phyloP scores from a whole-genome alignment of 1,140 invertebrate species.

The Drosophila nasuta region DNA sequence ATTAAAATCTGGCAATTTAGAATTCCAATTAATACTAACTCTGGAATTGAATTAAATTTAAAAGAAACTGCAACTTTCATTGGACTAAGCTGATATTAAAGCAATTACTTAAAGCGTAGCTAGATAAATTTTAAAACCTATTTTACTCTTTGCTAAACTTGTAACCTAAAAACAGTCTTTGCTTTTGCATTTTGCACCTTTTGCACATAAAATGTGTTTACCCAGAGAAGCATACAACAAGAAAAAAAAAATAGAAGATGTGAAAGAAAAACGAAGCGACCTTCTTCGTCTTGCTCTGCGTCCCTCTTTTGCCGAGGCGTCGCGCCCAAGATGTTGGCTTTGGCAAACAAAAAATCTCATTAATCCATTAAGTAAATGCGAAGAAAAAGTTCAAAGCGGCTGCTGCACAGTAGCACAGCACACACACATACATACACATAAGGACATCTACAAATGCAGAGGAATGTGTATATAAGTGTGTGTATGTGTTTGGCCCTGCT shows the following conservation, averaged over 20 bases:
- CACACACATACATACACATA: slow-evolving; percentile 7
- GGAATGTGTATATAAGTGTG: slow-evolving; percentile 40
- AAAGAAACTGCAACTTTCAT: neutral
- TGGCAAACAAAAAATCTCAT: slow-evolving; percentile 83
- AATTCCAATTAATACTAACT: too few species aligned
- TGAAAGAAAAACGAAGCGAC: slow-evolving; percentile 31
- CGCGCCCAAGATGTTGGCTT: slow-evolving; percentile 71
- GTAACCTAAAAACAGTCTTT: slow-evolving; percentile 39
- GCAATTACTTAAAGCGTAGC: slow-evolving; percentile 27
- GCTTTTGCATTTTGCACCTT: slow-evolving; percentile 58
- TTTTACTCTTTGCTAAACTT: slow-evolving; percentile 31
- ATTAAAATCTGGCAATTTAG: neutral
- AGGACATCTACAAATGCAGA: slow-evolving; percentile 44
- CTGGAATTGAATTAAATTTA: too few species aligned
- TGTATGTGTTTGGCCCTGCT: slow-evolving; percentile 38
- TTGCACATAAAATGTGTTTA: slow-evolving; percentile 74
- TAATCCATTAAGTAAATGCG: slow-evolving; percentile 82
- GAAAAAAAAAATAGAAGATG: neutral
- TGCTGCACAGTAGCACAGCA: slow-evolving; percentile 50
- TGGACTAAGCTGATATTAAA: slow-evolving; percentile 4
- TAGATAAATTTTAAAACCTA: slow-evolving; percentile 24
- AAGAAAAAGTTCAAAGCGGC: slow-evolving; percentile 81
- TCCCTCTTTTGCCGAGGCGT: slow-evolving; percentile 47
- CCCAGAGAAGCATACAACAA: slow-evolving; percentile 16
- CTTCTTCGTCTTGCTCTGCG: slow-evolving; percentile 22